phyloP scores from a whole-genome alignment of 2,113 vertebrate species.

The Urocynchramus pylzowi region DNA sequence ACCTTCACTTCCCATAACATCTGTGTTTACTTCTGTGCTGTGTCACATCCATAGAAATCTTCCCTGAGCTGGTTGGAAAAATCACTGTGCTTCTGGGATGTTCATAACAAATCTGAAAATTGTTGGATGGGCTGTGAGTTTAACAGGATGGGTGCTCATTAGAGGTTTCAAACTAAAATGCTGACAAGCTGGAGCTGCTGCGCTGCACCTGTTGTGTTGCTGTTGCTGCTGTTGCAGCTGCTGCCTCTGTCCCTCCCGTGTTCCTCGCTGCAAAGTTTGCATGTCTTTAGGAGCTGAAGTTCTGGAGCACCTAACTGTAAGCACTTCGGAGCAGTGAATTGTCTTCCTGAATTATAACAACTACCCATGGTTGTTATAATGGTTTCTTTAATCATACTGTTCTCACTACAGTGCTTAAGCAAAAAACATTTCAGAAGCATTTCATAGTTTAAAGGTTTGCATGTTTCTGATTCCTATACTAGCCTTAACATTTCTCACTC shows the following conservation, averaged over 20 bases:
- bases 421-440: neutral
- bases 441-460: neutral
- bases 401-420: neutral
- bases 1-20: neutral
- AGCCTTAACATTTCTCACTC: neutral
- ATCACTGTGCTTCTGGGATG: neutral
- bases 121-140: neutral
- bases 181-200: slow-evolving; percentile 8
- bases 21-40: neutral
- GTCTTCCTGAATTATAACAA: neutral
- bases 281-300: neutral
- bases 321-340: neutral
- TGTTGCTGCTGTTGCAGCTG: slow-evolving; percentile 9
- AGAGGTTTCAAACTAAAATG: neutral
- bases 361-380: neutral
- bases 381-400: neutral
- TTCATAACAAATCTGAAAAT: neutral
- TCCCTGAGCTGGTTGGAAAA: neutral
- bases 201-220: neutral
- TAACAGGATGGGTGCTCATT: neutral
- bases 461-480: neutral
- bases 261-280: neutral
- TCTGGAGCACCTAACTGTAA: neutral
- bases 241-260: neutral
- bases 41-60: neutral